Conservation (phyloP, 2,888 invertebrate genomes). For the Matsumyia berberina region DNA sequence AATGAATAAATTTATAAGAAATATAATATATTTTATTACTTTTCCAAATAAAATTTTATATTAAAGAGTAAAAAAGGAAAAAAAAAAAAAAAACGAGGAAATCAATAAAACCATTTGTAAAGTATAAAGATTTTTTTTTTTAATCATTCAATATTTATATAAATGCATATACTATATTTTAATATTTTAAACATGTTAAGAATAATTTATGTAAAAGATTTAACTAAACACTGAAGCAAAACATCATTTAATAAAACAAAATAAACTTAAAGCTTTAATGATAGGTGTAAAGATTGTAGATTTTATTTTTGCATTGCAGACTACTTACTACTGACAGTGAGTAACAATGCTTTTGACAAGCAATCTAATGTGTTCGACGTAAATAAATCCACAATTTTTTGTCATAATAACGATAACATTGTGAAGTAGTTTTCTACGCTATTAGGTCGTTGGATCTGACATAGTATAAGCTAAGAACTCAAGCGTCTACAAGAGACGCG, state of each 20-base stretch:
- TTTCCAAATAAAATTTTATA: slow-evolving; percentile 76
- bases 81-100: slow-evolving; percentile 55
- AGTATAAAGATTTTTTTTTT: slow-evolving; percentile 69
- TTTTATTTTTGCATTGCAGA: not conserved
- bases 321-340: not conserved
- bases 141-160: slow-evolving; percentile 75
- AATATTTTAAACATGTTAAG: slow-evolving; percentile 76
- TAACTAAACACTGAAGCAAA: slow-evolving; percentile 68
- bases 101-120: slow-evolving; percentile 74
- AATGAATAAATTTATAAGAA: slow-evolving; percentile 75
- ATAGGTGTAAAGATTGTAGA: slow-evolving; percentile 43
- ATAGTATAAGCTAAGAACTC: too few species aligned
- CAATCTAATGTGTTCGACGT: too few species aligned
- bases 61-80: slow-evolving; percentile 52
- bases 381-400: too few species aligned
- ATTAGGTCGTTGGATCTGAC: too few species aligned
- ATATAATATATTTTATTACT: slow-evolving; percentile 76
- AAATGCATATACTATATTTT: slow-evolving; percentile 70
- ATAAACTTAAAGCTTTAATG: slow-evolving; percentile 68
- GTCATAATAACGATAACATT: too few species aligned
- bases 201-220: slow-evolving; percentile 74
- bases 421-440: too few species aligned
- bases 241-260: slow-evolving; percentile 67
- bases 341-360: too few species aligned
- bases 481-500: too few species aligned